Percentiles rank a stretch among this genome's conserved stretches.
Conservation (phyloP, 2,113 vertebrate species). For the Ptilonorhynchus violaceus region DNA sequence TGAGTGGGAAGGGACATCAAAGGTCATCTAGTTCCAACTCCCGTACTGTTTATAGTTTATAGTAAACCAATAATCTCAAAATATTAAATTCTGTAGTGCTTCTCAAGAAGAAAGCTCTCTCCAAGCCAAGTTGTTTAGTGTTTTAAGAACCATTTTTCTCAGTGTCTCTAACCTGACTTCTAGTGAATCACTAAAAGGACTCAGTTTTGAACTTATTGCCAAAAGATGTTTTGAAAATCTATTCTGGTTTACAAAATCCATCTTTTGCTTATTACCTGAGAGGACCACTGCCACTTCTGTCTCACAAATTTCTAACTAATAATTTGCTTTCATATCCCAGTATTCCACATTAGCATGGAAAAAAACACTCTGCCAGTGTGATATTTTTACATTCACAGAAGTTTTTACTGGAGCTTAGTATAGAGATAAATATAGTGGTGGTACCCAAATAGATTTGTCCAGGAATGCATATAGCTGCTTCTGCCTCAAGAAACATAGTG, state of each 20-base stretch:
- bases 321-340: background rate
- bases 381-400: background rate
- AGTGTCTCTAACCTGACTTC: background rate
- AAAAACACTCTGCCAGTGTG: background rate
- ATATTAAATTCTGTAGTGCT: background rate
- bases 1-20: background rate
- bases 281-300: background rate
- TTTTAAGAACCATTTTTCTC: background rate
- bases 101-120: background rate
- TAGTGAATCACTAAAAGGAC: background rate
- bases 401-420: background rate
- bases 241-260: background rate
- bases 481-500: background rate
- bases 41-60: background rate
- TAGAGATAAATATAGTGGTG: background rate
- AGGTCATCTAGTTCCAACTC: background rate
- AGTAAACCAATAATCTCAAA: background rate
- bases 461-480: background rate
- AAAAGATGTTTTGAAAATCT: background rate
- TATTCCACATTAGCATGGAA: background rate
- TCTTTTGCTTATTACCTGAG: background rate
- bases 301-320: background rate
- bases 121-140: background rate
- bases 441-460: background rate
- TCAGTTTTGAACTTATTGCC: background rate